Evolutionary conservation across 92 coral and sea anemone species (phyloP), one percentile per base, ranked within the genome.

Genomic region (Epizoanthus rinbou): DNA sequence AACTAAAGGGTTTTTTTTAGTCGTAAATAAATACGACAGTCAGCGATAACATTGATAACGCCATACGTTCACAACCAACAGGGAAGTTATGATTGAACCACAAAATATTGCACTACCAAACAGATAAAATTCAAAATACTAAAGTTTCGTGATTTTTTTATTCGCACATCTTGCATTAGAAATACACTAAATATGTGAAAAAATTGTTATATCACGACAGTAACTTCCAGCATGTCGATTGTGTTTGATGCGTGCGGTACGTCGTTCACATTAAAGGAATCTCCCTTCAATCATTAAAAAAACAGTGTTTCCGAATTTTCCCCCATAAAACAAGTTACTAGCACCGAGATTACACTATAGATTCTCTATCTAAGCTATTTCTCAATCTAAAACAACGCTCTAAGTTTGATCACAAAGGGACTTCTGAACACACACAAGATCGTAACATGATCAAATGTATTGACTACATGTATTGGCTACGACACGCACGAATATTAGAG

Each of bases 201-300:
- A 62, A 62, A 39, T 62, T 57, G 53, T 19, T 62, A 15, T 24
- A 35, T 60, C 62, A 75, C 57, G 39, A 59, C 57, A 28, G 37
- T 58, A 23, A 39, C 37, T 28, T 78, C 57, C 16, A 75, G 17
- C 60, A 57, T 69, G 82, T 41, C 68, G 37, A 60, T 75, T 75
- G 81, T 75, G 68, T 78, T 65, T 57, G 23, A n/a, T 13, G 43
- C 8, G 54, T 23, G 70, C 8, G 45, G 70, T 39, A 39, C 70
- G 82, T 60, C 71, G 52, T 62, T 62, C 82, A 57, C 59, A 35
- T 78, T 50, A 78, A 78, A 78, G 82, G 82, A 78, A 78, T 78
- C 82, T 78, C 82, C 82, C 31, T 78, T 78, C 54, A 45, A 3
- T 56, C 43, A 62, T 19, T 22, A 56, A 43, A 16, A 78, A 41